Evolutionary conservation across 2,888 invertebrate genomes (phyloP).

Genomic region (Athripsodes cinereus): DNA sequence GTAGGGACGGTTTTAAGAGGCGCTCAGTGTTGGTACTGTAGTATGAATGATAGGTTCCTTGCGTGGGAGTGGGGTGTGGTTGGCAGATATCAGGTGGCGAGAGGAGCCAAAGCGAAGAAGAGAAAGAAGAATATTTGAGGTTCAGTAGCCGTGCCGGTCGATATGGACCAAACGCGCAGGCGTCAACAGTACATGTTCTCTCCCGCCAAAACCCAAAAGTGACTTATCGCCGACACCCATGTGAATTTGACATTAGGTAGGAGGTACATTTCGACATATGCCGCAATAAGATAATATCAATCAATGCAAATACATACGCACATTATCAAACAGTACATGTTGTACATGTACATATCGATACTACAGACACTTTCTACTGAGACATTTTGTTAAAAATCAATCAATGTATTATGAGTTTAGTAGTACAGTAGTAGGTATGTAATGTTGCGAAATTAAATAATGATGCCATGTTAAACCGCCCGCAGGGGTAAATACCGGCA

Average conservation of each 20-base stretch:
- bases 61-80: constrained; percentile 2
- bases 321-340: no score
- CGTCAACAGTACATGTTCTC: neutral
- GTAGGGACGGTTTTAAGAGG: no score
- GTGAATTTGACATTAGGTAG: neutral
- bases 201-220: neutral
- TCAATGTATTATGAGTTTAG: no score
- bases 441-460: neutral
- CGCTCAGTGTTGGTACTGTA: no score
- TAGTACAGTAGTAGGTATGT: no score
- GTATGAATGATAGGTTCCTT: neutral
- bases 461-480: neutral
- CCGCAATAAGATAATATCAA: no score
- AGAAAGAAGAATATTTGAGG: no score
- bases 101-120: neutral
- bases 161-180: neutral
- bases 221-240: neutral
- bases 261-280: no score
- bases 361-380: no score
- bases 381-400: no score
- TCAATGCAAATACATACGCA: no score
- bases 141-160: neutral
- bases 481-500: neutral
- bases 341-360: no score
- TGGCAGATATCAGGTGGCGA: constrained; percentile 1